Percentiles rank a stretch among this genome's conserved stretches.
Evolutionary conservation across 2,113 vertebrate species (phyloP).

Genomic region (Fulica atra): DNA sequence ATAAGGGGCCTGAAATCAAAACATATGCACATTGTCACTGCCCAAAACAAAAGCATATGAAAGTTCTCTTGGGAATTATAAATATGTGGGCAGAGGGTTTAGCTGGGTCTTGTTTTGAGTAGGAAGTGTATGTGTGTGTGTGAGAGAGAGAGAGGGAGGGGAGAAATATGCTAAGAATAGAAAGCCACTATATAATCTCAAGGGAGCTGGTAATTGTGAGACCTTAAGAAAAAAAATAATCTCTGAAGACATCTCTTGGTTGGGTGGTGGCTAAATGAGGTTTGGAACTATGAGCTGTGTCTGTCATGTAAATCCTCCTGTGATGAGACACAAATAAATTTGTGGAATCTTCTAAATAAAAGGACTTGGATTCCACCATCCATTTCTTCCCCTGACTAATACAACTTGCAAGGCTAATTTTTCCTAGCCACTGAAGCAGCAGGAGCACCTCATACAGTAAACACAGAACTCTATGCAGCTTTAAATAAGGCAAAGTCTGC

Average conservation of each 20-base stretch:
- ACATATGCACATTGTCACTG: conserved; percentile 65
- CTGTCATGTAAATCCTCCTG: not conserved
- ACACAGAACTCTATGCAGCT: not conserved
- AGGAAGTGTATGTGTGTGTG: conserved; percentile 41
- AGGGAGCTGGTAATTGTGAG: conserved; percentile 17
- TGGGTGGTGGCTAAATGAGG: not conserved
- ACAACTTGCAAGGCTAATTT: not conserved
- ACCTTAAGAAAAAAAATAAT: not conserved
- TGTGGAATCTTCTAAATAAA: not conserved
- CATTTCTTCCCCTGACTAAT: not conserved
- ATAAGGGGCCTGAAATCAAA: conserved; percentile 31
- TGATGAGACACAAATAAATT: not conserved
- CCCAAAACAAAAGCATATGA: conserved; percentile 70
- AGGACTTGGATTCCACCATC: not conserved
- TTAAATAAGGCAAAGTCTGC: not conserved
- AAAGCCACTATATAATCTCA: conserved; percentile 42
- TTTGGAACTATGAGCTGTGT: not conserved
- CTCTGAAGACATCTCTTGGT: not conserved
- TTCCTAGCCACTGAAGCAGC: not conserved
- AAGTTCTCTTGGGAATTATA: conserved; percentile 58
- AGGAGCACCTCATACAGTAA: not conserved
- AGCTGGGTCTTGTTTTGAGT: conserved; percentile 58
- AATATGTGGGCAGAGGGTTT: conserved; percentile 64
- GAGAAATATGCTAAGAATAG: conserved; percentile 49
- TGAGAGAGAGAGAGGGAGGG: not conserved